Conservation (phyloP, 2,797 vertebrate species). For the Chanos chanos region DNA sequence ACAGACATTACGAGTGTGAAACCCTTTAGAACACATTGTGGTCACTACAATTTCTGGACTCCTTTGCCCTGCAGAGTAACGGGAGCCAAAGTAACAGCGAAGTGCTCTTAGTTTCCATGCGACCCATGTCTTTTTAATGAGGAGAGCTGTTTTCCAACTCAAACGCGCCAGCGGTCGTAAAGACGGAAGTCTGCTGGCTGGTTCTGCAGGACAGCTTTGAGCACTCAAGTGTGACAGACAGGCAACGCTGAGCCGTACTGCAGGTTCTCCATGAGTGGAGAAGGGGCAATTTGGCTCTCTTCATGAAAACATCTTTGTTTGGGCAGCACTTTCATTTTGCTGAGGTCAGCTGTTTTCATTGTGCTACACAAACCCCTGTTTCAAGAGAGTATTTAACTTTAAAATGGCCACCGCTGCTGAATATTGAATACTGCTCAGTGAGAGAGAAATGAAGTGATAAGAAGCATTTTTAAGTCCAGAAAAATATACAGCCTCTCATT, state of each 20-base stretch:
- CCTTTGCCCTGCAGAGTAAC: no score
- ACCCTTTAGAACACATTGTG: no score
- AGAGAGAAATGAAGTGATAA: no score
- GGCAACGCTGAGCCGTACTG: neutral
- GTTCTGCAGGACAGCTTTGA: slow-evolving; percentile 19
- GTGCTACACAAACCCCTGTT: neutral
- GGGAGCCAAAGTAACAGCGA: slow-evolving; percentile 15
- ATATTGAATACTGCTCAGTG: no score
- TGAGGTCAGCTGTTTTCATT: slow-evolving; percentile 10
- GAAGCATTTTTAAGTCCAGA: no score
- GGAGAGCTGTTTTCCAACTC: slow-evolving; percentile 30
- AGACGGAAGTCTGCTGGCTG: slow-evolving; percentile 28
- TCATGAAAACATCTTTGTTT: slow-evolving; percentile 21
- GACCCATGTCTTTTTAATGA: slow-evolving; percentile 35
- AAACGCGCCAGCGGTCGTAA: slow-evolving; percentile 25
- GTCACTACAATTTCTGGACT: no score
- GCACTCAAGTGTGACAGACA: slow-evolving; percentile 26
- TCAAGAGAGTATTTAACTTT: no score
- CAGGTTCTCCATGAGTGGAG: neutral
- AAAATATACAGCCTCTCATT: no score
- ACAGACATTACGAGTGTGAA: no score
- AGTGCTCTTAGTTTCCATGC: slow-evolving; percentile 13
- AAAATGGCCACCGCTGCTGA: no score
- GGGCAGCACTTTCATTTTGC: neutral
- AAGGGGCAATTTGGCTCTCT: neutral